Evolutionary conservation across 2,888 invertebrate genomes (phyloP).

Genomic region (Drosophila glabriapex): DNA sequence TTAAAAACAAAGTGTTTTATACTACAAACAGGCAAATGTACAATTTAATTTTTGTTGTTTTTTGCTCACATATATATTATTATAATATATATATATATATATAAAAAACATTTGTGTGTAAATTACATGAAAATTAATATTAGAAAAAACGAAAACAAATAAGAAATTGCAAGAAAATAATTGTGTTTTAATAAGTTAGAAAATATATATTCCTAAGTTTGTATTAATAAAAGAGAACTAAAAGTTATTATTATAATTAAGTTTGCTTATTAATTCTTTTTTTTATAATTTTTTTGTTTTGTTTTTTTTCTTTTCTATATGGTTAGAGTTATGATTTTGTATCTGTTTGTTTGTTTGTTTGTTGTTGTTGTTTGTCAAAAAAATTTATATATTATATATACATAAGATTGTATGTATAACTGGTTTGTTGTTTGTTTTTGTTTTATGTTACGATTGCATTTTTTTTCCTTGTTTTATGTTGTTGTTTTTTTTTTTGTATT

Average conservation of each 20-base stretch:
- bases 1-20: slow-evolving; percentile 28
- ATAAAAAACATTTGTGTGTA: slow-evolving; percentile 30
- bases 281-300: slow-evolving; percentile 12
- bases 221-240: slow-evolving; percentile 41
- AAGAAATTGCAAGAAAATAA: slow-evolving; percentile 53
- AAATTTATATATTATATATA: slow-evolving; percentile 34
- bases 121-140: slow-evolving; percentile 25
- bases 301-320: slow-evolving; percentile 25
- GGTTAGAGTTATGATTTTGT: slow-evolving; percentile 50
- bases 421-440: slow-evolving; percentile 46
- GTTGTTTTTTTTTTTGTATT: slow-evolving; percentile 31
- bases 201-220: slow-evolving; percentile 31
- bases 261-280: slow-evolving; percentile 20
- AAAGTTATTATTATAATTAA: slow-evolving; percentile 34
- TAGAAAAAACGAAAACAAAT: slow-evolving; percentile 26
- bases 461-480: slow-evolving; percentile 53
- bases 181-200: slow-evolving; percentile 30
- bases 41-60: slow-evolving; percentile 51
- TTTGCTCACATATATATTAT: slow-evolving; percentile 34
- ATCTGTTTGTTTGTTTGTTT: slow-evolving; percentile 39
- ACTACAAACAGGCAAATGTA: slow-evolving; percentile 50
- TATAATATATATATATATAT: slow-evolving; percentile 54
- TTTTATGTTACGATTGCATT: slow-evolving; percentile 26
- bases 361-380: slow-evolving; percentile 42
- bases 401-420: slow-evolving; percentile 49